Percentiles rank a stretch among this genome's conserved stretches.
These are phyloP conservation scores for Motacilla tschutschensis DNA, from an alignment of 2,113 vertebrate species.

Conservation along the genomic window DNA sequence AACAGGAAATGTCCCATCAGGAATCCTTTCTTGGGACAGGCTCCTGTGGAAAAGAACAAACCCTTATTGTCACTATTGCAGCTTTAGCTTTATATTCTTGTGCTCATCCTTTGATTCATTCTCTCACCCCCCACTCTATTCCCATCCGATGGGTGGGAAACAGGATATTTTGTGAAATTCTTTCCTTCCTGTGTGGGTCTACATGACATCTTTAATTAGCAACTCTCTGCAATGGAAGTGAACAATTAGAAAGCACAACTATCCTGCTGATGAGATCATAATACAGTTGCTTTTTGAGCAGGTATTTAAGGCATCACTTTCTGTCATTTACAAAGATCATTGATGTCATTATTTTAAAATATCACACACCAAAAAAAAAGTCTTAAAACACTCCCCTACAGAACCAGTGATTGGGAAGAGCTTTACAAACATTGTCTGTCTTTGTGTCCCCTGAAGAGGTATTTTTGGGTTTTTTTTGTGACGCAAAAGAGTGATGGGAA, in stretches of 20 bases:
- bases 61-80: constrained; percentile 59
- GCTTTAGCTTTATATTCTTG: constrained; percentile 50
- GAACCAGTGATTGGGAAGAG: neutral
- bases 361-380: neutral
- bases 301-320: constrained; percentile 30
- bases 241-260: constrained; percentile 17
- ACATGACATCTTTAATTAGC: constrained; percentile 40
- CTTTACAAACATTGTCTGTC: neutral
- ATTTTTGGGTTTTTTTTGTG: neutral
- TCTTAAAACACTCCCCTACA: neutral
- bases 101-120: constrained; percentile 70
- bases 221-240: constrained; percentile 7
- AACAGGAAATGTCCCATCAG: constrained; percentile 74
- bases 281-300: constrained; percentile 1
- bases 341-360: constrained; percentile 25
- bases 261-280: constrained; percentile 11
- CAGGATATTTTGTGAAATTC: constrained; percentile 69
- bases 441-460: neutral
- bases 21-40: constrained; percentile 68
- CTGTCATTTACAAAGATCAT: neutral
- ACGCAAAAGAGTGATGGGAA: neutral
- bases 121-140: constrained; percentile 60
- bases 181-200: constrained; percentile 54
- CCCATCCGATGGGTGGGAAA: constrained; percentile 67
- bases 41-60: constrained; percentile 72